Evolutionary conservation across 2,113 vertebrate genomes (phyloP).

Genomic region (Martes martes): DNA sequence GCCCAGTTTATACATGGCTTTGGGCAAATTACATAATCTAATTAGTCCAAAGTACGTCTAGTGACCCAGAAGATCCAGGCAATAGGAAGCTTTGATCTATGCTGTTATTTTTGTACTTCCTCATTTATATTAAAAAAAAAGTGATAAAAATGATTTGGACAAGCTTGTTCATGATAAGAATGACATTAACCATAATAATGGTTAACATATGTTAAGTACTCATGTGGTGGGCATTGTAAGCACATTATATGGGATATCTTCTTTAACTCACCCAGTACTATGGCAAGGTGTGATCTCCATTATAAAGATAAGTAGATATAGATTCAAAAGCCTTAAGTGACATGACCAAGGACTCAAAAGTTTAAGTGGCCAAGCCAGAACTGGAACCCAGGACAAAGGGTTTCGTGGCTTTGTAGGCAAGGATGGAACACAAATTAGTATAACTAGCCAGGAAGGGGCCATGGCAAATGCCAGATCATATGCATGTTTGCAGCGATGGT

Average conservation of each 20-base stretch:
- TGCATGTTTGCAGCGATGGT: not conserved
- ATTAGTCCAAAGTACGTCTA: not conserved
- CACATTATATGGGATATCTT: not conserved
- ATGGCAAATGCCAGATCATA: not conserved
- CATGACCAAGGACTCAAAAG: not conserved
- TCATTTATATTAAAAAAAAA: not conserved
- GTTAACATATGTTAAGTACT: not conserved
- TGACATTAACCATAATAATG: not conserved
- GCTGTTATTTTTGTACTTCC: not conserved
- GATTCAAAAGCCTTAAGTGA: not conserved
- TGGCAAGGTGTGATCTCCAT: not conserved
- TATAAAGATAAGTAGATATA: not conserved
- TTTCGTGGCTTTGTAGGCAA: not conserved
- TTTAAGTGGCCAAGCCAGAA: not conserved
- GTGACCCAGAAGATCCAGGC: not conserved
- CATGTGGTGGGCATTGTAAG: not conserved
- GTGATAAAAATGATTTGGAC: not conserved
- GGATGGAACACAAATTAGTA: not conserved
- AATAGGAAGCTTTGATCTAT: not conserved
- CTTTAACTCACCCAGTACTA: not conserved
- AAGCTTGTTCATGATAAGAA: not conserved
- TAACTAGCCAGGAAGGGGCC: not conserved
- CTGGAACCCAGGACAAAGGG: not conserved
- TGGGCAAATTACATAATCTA: slow-evolving; percentile 28
- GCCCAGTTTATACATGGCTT: not conserved